Evolutionary conservation across 2,888 invertebrate genomes (phyloP), one percentile per base, ranked within the genome.

Genomic region (Sialis fuliginosa): DNA sequence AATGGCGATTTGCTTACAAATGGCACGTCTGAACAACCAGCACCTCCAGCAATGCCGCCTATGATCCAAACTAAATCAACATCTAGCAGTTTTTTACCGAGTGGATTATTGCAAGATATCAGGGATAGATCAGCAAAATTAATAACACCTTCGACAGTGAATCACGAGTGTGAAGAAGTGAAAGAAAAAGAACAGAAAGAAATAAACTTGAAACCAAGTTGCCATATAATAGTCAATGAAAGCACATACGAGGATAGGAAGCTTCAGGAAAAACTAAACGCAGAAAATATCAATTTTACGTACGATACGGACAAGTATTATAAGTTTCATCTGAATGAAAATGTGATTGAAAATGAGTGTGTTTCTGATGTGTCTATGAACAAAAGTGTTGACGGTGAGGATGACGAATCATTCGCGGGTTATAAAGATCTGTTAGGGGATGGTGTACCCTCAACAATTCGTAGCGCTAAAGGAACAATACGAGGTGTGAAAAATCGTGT

Each of bases 401-500:
- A 74, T 55, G 74, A 80, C 54, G 81, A 81, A 60, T 78, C 75
- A 54, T 88, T 88, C 60, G 88, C 85, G 7, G 87, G 88, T 7
- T 78, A 79, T 54, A 81, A 79, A 69, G 85, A 86, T 66, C 62
- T 71, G 48, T 72, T 77, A 53, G 74, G 75, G 51, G 68, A 59
- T 49, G 74, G 74, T 55, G 70, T 73, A 50, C 75, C 80, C 39
- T 78, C 84, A 46, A 85, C 89, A 47, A 92, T 95, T 59, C 75
- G 84, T 54, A 92, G 93, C 68, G 81, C 86, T 47, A 88, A 87
- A 62, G 93, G 93, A 43, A 92, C 92, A 8, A 86, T 95, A 54
- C 78, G 93, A 42, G 93, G 93, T 50, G 89, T 93, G 52, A 90
- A 88, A 69, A 93, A 95, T 69, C 77, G 92, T 55, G 93, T 95